Conservation (phyloP, 1,140 invertebrate genomes). For the Chelonus insularis region DNA sequence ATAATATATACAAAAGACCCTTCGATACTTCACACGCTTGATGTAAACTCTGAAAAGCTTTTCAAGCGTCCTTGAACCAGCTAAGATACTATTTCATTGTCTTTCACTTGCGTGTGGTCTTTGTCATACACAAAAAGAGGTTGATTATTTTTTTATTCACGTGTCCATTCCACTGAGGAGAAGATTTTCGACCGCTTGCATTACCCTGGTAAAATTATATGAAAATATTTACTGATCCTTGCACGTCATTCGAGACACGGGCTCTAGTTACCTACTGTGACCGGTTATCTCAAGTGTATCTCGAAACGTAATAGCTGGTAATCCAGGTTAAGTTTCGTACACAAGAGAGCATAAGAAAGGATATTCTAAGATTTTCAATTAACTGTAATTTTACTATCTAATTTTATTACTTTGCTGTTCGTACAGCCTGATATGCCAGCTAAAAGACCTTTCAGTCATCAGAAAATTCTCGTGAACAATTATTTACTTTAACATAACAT, state of each 20-base stretch:
- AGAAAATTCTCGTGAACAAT: too few species aligned
- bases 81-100: conserved; percentile 1
- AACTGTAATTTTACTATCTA: too few species aligned
- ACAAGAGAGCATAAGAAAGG: background rate
- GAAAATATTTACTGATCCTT: conserved; percentile 22
- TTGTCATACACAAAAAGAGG: background rate
- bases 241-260: conserved; percentile 12
- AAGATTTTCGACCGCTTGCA: conserved; percentile 3
- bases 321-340: conserved; percentile 15
- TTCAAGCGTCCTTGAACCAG: background rate
- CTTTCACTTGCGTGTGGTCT: conserved; percentile 2
- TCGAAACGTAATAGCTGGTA: conserved; percentile 20
- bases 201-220: conserved; percentile 16
- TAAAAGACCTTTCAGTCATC: too few species aligned
- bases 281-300: conserved; percentile 14
- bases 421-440: too few species aligned
- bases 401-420: too few species aligned
- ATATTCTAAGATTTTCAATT: too few species aligned
- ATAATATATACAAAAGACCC: background rate
- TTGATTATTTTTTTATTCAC: background rate
- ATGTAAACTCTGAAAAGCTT: conserved; percentile 17
- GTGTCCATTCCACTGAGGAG: background rate
- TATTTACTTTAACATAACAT: too few species aligned
- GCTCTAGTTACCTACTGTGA: conserved; percentile 18
- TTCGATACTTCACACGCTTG: background rate